Conservation (phyloP, 2,888 invertebrate species). For the Baronia brevicornis region DNA sequence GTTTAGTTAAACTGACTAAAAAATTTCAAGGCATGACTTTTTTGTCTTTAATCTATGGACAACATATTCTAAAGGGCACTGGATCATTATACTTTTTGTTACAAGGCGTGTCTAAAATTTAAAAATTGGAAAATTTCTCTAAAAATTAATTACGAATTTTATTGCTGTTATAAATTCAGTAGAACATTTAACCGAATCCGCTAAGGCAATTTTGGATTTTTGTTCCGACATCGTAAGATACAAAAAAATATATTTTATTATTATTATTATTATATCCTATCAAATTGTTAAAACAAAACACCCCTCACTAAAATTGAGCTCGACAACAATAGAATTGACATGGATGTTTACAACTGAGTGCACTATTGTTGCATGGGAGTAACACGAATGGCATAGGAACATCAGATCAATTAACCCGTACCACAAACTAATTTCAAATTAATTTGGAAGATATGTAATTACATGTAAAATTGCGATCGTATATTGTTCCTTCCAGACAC, state of each 20-base stretch:
- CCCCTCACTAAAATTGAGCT: conserved; percentile 69
- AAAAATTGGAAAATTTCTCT: conserved; percentile 60
- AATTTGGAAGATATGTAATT: conserved; percentile 68
- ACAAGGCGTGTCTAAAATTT: conserved; percentile 54
- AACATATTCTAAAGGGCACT: conserved; percentile 73
- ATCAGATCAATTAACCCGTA: conserved; percentile 74
- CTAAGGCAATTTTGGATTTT: conserved; percentile 48
- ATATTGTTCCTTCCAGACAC: conserved; percentile 56
- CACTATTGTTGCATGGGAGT: conserved; percentile 51
- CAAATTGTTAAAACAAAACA: conserved; percentile 58
- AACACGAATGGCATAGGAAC: conserved; percentile 67
- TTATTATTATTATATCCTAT: conserved; percentile 33
- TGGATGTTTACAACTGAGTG: conserved; percentile 39
- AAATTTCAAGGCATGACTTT: conserved; percentile 70
- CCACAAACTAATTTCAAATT: conserved; percentile 58
- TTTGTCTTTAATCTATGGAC: conserved; percentile 70
- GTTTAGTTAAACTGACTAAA: conserved; percentile 70
- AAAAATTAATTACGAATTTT: conserved; percentile 60
- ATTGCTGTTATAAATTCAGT: conserved; percentile 67
- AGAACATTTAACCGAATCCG: conserved; percentile 56
- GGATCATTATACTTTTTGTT: conserved; percentile 68
- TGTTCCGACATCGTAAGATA: conserved; percentile 56
- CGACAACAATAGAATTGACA: conserved; percentile 71
- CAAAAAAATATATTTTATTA: conserved; percentile 53
- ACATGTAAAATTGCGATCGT: conserved; percentile 56